Base-by-base conservation (phyloP, 2,888 invertebrate species). In the Latrodectus hesperus region DNA sequence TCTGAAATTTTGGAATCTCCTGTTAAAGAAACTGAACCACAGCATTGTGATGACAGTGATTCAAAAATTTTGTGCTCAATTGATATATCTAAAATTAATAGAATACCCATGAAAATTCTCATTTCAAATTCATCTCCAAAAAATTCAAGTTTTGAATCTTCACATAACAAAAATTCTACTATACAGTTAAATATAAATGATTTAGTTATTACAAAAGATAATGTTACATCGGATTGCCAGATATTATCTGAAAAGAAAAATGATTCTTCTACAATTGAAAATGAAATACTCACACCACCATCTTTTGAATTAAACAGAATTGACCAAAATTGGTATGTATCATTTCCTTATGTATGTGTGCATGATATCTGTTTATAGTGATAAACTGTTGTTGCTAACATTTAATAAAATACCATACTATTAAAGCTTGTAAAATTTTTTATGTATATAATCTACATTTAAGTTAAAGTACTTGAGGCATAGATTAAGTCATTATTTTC, bases 31-130 rank as follows among this genome's bases (percentile, higher is more conserved):
- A 60, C 12, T 60, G 12, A 12, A 11, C 60, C n/a, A 60, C 14
- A 60, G 10, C n/a, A 16, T 60, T 38, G 22, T 67, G 53, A 14
- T 26, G 16, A 11, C 73, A 10, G 2, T 71, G 38, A 72, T 60
- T 60, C 86, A 67, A 73, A 81, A 87, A 77, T 87, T 49, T 14
- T 82, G 60, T 87, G 86, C 64, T 81, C 86, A 52, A 87, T 87
- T 60, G 76, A 87, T 77, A 76, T 87, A 52, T 71, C 81, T 26
- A 51, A 81, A 49, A 75, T 87, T 26, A 75, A 81, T 60, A 81
- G 86, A 70, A 60, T 87, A 53, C 86, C 86, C 71, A 52, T 65
- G 71, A 87, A 53, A 65, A 64, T 17, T 65, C 9, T 22, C 11
- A 1, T 16, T 53, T 79, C 75, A 52, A 51, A 70, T 72, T 65